Evolutionary conservation across 2,888 invertebrate genomes (phyloP).

Genomic region (Pyralis farinalis): DNA sequence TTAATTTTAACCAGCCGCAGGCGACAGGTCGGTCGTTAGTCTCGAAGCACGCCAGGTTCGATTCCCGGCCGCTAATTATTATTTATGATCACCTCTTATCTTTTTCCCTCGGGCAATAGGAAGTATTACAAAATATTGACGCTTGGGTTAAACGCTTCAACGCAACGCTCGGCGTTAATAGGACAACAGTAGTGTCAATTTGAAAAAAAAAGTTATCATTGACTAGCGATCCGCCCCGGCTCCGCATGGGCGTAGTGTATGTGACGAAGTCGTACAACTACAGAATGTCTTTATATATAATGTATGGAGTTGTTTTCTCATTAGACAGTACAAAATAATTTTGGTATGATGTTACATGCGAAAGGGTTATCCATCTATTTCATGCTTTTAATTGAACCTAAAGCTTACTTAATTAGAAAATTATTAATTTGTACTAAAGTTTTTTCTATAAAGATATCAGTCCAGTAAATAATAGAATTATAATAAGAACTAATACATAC

Average conservation of each 20-base stretch:
- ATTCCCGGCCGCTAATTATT: slow-evolving; percentile 60
- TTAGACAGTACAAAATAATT: too few species aligned
- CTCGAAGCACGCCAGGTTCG: slow-evolving; percentile 47
- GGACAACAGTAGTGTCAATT: slow-evolving; percentile 5
- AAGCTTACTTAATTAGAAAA: too few species aligned
- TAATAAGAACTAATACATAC: too few species aligned
- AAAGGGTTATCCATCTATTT: too few species aligned
- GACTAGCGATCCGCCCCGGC: too few species aligned
- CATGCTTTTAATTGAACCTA: too few species aligned
- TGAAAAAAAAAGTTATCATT: slow-evolving; percentile 1
- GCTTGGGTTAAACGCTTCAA: slow-evolving; percentile 16
- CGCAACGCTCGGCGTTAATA: slow-evolving; percentile 18
- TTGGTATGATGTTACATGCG: too few species aligned
- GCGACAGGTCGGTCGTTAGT: slow-evolving; percentile 56
- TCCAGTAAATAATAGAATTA: too few species aligned
- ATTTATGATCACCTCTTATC: slow-evolving; percentile 56
- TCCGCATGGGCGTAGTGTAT: too few species aligned
- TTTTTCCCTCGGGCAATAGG: slow-evolving; percentile 39
- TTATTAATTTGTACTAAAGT: too few species aligned
- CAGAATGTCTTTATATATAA: neutral
- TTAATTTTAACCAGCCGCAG: slow-evolving; percentile 49
- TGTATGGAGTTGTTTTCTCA: neutral
- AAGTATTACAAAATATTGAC: slow-evolving; percentile 37
- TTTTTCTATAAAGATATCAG: too few species aligned
- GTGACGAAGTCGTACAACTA: too few species aligned